phyloP scores from a whole-genome alignment of 2,888 invertebrate genomes.

The Neoaliturus tenellus region DNA sequence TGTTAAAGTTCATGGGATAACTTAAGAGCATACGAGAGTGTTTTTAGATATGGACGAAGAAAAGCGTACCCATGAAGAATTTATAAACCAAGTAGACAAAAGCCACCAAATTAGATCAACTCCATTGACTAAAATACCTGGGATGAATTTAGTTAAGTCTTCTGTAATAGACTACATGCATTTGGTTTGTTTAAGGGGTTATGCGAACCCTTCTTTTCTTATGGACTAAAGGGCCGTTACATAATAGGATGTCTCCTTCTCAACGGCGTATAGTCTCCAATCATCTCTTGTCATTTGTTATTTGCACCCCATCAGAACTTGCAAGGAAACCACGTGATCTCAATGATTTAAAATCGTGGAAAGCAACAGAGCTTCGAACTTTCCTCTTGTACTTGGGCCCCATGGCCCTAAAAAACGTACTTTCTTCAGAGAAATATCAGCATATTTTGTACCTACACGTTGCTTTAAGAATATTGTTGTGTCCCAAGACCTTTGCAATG shows the following conservation, averaged over 20 bases:
- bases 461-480: conserved; percentile 63
- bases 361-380: conserved; percentile 67
- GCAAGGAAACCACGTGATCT: conserved; percentile 65
- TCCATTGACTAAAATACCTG: conserved; percentile 51
- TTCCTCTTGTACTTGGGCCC: conserved; percentile 67
- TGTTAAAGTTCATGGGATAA: conserved; percentile 52
- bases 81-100: conserved; percentile 42
- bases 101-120: conserved; percentile 53
- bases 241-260: conserved; percentile 18
- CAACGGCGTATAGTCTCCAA: neutral
- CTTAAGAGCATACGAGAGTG: conserved; percentile 37
- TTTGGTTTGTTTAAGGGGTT: conserved; percentile 58
- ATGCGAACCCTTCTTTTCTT: conserved; percentile 57
- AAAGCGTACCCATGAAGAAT: conserved; percentile 57
- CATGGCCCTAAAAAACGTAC: conserved; percentile 62
- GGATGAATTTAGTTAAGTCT: conserved; percentile 39
- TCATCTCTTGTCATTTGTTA: conserved; percentile 27
- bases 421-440: conserved; percentile 59
- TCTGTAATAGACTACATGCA: conserved; percentile 61
- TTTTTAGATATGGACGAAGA: conserved; percentile 54
- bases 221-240: conserved; percentile 58
- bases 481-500: conserved; percentile 59
- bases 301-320: conserved; percentile 64
- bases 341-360: conserved; percentile 65
- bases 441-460: conserved; percentile 65